Evolutionary conservation across 2,888 invertebrate genomes (phyloP), one percentile per base, ranked within the genome.

Genomic region (Carterocephalus palaemon): DNA sequence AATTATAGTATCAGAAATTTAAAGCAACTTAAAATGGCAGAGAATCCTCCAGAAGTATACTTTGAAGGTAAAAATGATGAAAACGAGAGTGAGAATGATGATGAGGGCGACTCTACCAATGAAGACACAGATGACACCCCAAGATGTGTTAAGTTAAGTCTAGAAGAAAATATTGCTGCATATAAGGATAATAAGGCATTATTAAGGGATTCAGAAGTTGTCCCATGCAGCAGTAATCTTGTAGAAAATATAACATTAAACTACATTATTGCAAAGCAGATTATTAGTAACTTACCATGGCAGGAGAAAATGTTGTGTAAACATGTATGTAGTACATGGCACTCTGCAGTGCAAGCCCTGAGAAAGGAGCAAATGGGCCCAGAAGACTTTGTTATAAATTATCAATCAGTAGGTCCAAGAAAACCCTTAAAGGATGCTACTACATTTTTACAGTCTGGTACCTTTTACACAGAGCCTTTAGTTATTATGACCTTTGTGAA

Each of bases 1-100:
- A 64, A 43, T 43, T 16, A 88, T 90, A 58, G 78, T 92, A 51
- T 89, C 91, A 8, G 90, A 90, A 66, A 89, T 91, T 60, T 91
- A 88, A n/a, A 87, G 22, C 37, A 41, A 42, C 12, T 29, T 16
- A 34, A 43, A 47, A 64, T 73, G 69, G 59, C 63, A 51, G 67
- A 67, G 47, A 62, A 62, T 53, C 52, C 57, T 46, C 54, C 16
- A 49, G 54, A 56, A 52, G 53, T 38, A 33, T 52, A 53, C 23
- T 60, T 59, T 37, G 59, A 43, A 16, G 47, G 51, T 10, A 51
- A 51, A 43, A 61, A 59, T 24, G 51, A 49, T 46, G 57, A 52
- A 16, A 58, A 59, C 47, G 59, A 54, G 9, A 48, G 47, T 33
- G 46, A 53, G 10, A 59, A 56, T 40, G 20, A 57, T 33, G 47